Conservation (phyloP, 2,888 invertebrate genomes). For the Ypsolopha sequella region DNA sequence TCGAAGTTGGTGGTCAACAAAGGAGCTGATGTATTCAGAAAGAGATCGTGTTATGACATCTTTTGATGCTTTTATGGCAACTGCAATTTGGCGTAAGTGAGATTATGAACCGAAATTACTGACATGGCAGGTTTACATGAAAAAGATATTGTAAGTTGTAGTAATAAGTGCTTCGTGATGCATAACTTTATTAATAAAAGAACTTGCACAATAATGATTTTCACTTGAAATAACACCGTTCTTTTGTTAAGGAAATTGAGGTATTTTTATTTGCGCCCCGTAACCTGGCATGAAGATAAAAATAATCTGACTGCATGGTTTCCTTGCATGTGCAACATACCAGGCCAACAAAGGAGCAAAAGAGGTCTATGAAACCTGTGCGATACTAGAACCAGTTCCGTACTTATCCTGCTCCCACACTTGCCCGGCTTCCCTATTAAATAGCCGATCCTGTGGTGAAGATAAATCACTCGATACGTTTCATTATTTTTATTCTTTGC, state of each 20-base stretch:
- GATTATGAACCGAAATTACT: slow-evolving; percentile 31
- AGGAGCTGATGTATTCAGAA: slow-evolving; percentile 24
- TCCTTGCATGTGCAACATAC: slow-evolving; percentile 7
- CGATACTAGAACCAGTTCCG: slow-evolving; percentile 53
- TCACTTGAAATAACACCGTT: not conserved
- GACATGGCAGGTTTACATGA: slow-evolving; percentile 29
- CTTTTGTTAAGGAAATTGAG: slow-evolving; percentile 4
- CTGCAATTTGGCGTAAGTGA: slow-evolving; percentile 31
- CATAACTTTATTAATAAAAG: slow-evolving; percentile 6
- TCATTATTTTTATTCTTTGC: not conserved
- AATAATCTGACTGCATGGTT: not conserved
- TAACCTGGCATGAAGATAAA: not conserved
- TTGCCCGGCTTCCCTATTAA: slow-evolving; percentile 47
- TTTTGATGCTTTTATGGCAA: slow-evolving; percentile 35
- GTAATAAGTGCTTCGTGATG: slow-evolving; percentile 24
- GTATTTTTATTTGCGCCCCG: not conserved
- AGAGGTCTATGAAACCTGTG: slow-evolving; percentile 8
- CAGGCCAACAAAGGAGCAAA: slow-evolving; percentile 34
- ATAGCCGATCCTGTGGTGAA: slow-evolving; percentile 3
- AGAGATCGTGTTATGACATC: slow-evolving; percentile 39
- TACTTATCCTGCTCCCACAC: slow-evolving; percentile 51
- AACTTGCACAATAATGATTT: not conserved
- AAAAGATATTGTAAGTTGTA: slow-evolving; percentile 22
- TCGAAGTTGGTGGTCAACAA: slow-evolving; percentile 26
- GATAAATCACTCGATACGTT: slow-evolving; percentile 58